Conservation (phyloP, 1,140 invertebrate species). For the Glossosoma conforme region DNA sequence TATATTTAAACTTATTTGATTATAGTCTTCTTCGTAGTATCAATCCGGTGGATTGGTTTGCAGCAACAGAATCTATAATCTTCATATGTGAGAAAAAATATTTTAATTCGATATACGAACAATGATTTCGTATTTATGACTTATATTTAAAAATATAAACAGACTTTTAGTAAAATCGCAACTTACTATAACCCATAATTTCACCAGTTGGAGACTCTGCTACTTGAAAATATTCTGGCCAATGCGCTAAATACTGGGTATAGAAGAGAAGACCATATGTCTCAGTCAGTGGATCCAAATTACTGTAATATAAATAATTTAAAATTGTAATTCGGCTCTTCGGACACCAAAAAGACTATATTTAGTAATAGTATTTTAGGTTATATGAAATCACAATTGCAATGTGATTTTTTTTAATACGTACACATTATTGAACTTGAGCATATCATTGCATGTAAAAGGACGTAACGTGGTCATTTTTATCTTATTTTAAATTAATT, state of each 20-base stretch:
- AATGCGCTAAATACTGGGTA: constrained; percentile 94
- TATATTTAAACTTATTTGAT: too few species aligned
- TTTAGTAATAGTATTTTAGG: too few species aligned
- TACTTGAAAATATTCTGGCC: constrained; percentile 99
- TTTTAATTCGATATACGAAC: too few species aligned
- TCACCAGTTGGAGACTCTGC: constrained; percentile 90
- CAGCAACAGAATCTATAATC: too few species aligned
- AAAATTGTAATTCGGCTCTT: too few species aligned
- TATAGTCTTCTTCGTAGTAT: too few species aligned
- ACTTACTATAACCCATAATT: constrained; percentile 98
- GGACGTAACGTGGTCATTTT: constrained; percentile 88
- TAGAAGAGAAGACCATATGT: constrained; percentile 98
- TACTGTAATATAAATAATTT: constrained; percentile 61
- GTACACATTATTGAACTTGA: constrained; percentile 95
- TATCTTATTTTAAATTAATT: too few species aligned
- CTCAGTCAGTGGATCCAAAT: constrained; percentile 94
- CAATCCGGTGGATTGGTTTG: too few species aligned
- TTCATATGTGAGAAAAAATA: too few species aligned
- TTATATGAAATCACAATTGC: too few species aligned
- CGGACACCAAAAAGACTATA: too few species aligned
- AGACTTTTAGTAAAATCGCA: constrained; percentile 9
- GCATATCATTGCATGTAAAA: constrained; percentile 91
- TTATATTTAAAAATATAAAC: not conserved
- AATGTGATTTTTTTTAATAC: too few species aligned
- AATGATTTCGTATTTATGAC: not conserved